Percentiles rank a stretch among this genome's conserved stretches.
phyloP scores from a whole-genome alignment of 2,797 vertebrate genomes.

The Remorina albescens region DNA sequence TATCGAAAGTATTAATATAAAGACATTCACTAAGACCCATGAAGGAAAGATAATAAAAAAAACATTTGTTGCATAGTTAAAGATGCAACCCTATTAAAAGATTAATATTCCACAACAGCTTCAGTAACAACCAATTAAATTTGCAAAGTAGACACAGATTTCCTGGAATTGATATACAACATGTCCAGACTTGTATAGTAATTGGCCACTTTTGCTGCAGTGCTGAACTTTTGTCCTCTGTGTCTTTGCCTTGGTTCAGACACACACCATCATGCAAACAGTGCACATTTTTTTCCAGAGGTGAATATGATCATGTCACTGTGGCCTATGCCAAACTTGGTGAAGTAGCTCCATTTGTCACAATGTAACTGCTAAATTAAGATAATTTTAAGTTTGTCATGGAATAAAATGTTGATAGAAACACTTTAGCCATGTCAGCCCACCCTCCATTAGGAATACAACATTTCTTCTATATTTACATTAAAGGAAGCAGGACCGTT shows the following conservation, averaged over 20 bases:
- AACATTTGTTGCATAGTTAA: background rate
- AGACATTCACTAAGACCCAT: background rate
- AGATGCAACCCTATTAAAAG: background rate
- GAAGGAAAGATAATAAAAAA: background rate
- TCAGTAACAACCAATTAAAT: conserved; percentile 36
- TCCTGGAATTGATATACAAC: conserved; percentile 65
- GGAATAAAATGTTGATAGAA: background rate
- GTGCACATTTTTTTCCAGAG: background rate
- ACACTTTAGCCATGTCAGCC: background rate
- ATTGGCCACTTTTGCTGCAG: conserved; percentile 71
- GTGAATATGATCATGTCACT: conserved; percentile 38
- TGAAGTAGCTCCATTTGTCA: background rate
- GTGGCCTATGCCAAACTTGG: conserved; percentile 3
- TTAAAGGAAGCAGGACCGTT: background rate
- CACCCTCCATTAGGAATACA: background rate
- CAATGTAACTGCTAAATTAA: background rate
- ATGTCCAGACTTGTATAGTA: conserved; percentile 76
- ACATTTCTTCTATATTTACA: background rate
- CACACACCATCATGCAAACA: conserved; percentile 35
- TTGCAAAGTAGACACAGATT: conserved; percentile 51
- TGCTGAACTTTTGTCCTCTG: conserved; percentile 78
- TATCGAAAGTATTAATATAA: background rate
- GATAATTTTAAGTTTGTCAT: background rate
- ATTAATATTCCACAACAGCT: conserved; percentile 2
- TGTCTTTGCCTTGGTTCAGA: conserved; percentile 66